A percentile compares a stretch with the other conserved stretches of the same genome.
Evolutionary conservation across 2,888 invertebrate species (phyloP).

Genomic region (Boloria euphrosyne): DNA sequence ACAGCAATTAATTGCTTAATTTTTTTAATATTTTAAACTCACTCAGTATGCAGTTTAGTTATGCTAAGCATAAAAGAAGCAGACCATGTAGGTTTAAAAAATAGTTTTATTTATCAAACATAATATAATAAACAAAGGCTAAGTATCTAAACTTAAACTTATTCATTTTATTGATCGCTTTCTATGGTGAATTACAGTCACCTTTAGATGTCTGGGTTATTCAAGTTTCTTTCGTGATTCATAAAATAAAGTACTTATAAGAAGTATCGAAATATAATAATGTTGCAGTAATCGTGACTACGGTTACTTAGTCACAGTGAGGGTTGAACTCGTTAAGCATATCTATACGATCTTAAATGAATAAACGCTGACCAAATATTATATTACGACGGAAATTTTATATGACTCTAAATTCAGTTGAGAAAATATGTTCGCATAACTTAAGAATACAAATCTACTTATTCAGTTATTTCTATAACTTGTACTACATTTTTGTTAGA

Average conservation of each 20-base stretch:
- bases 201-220: conserved; percentile 7
- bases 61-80: too few species aligned
- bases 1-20: too few species aligned
- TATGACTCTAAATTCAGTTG: conserved; percentile 1
- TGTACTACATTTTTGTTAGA: too few species aligned
- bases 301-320: conserved; percentile 67
- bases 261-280: conserved; percentile 26
- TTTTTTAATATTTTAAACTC: too few species aligned
- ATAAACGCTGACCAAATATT: conserved; percentile 37
- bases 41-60: too few species aligned
- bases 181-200: not conserved
- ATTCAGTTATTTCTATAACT: not conserved
- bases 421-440: not conserved
- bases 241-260: conserved; percentile 22
- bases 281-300: conserved; percentile 58
- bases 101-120: too few species aligned
- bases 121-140: too few species aligned
- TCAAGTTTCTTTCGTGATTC: conserved; percentile 26
- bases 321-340: conserved; percentile 60
- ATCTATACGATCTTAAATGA: conserved; percentile 44
- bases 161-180: not conserved
- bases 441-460: not conserved
- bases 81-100: too few species aligned
- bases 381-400: conserved; percentile 20
- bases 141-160: too few species aligned